phyloP scores from a whole-genome alignment of 2,113 vertebrate genomes.

The Baryphthengus martii region DNA sequence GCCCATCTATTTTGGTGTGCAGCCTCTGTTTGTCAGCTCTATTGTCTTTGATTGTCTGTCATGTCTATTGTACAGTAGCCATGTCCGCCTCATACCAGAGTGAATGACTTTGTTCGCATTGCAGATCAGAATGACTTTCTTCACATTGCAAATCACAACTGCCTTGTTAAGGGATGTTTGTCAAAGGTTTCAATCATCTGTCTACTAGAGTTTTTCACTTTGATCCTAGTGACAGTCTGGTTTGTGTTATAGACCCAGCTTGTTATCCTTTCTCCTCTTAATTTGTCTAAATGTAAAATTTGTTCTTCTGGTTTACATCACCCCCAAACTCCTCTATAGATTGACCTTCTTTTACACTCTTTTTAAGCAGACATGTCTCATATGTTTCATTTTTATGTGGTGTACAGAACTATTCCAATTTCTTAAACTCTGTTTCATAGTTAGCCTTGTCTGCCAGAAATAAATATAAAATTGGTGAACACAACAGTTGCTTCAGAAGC shows the following conservation, averaged over 20 bases:
- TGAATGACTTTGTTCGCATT: not conserved
- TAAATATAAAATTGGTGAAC: not conserved
- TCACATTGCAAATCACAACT: not conserved
- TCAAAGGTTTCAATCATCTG: not conserved
- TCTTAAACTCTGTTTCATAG: not conserved
- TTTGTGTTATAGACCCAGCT: not conserved
- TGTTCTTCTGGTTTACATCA: not conserved
- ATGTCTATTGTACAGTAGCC: not conserved
- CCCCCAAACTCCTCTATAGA: not conserved
- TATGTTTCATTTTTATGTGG: not conserved
- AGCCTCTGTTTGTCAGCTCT: not conserved
- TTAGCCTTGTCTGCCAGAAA: not conserved
- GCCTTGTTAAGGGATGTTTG: not conserved
- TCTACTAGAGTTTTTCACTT: not conserved
- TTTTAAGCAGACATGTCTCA: not conserved
- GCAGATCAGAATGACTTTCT: not conserved
- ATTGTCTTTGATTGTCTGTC: not conserved
- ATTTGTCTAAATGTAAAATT: not conserved
- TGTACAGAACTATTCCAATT: not conserved
- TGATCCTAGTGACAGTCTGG: not conserved
- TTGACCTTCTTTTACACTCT: not conserved
- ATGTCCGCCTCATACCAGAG: not conserved
- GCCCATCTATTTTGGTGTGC: not conserved
- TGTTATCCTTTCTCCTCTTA: not conserved
- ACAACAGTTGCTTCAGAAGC: not conserved